Conservation (phyloP, 2,888 invertebrate genomes). For the Ischnura elegans region DNA sequence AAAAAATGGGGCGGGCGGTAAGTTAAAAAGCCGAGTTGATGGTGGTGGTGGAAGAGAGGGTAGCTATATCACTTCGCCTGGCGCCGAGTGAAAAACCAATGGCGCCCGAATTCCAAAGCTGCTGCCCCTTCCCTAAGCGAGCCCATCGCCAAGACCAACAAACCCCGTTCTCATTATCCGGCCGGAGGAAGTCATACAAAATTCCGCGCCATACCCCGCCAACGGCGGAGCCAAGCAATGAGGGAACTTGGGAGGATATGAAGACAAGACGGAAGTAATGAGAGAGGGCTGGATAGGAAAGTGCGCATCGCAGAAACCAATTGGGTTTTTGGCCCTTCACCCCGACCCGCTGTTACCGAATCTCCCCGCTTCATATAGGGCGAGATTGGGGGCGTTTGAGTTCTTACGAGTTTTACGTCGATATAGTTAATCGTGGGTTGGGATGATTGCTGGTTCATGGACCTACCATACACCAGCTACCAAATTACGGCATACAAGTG, state of each 20-base stretch:
- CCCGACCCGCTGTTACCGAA: not conserved
- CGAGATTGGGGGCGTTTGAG: not conserved
- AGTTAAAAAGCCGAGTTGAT: not conserved
- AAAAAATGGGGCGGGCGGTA: too few species aligned
- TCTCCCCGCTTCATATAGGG: not conserved
- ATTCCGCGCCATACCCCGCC: slow-evolving; percentile 10
- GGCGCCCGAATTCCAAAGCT: not conserved
- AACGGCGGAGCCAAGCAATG: not conserved
- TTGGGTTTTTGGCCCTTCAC: not conserved
- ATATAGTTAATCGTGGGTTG: not conserved
- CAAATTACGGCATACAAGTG: not conserved
- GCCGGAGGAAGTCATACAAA: not conserved
- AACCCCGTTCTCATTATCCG: slow-evolving; percentile 40
- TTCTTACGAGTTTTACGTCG: slow-evolving; percentile 17
- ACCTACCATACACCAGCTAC: not conserved
- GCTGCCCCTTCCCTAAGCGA: not conserved
- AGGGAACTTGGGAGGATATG: not conserved
- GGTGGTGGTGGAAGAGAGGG: not conserved
- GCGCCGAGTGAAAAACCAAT: slow-evolving; percentile 46
- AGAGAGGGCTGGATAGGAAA: not conserved
- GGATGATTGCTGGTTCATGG: not conserved
- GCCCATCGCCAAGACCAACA: not conserved
- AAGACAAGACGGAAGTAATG: not conserved
- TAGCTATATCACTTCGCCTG: not conserved
- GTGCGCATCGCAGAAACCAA: not conserved